Evolutionary conservation across 2,888 invertebrate genomes (phyloP).

Genomic region (Augochlorella aurata): DNA sequence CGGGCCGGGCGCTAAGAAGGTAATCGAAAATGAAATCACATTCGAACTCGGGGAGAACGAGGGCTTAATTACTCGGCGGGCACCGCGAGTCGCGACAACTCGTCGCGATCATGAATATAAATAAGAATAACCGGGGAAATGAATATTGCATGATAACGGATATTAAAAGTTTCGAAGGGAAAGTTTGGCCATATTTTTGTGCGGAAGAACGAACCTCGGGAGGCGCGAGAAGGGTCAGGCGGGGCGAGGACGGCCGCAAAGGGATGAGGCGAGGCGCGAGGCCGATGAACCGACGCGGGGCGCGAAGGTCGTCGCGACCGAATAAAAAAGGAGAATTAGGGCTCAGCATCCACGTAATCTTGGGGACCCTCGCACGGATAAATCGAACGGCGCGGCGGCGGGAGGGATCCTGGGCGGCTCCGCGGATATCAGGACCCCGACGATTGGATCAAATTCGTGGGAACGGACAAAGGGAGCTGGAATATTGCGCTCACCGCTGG

Average conservation of each 20-base stretch:
- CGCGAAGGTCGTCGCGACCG: conserved; percentile 46
- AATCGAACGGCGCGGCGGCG: conserved; percentile 29
- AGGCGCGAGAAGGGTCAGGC: neutral
- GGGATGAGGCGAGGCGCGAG: neutral
- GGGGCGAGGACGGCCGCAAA: too few relatives aligned
- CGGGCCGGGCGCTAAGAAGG: neutral
- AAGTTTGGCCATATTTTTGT: conserved; percentile 14
- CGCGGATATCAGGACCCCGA: neutral
- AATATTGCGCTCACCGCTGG: neutral
- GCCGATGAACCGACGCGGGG: conserved; percentile 30
- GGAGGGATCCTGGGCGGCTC: neutral
- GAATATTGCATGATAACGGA: conserved; percentile 37
- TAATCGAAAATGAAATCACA: neutral
- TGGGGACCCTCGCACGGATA: conserved; percentile 14
- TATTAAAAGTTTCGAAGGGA: conserved; percentile 32
- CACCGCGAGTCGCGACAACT: neutral
- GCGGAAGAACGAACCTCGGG: conserved; percentile 17
- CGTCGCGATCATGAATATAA: conserved; percentile 20
- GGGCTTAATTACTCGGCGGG: neutral
- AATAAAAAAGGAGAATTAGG: conserved; percentile 51
- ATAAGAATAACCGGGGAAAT: conserved; percentile 3
- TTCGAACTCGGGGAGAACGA: neutral
- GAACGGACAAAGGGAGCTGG: neutral
- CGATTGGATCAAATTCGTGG: conserved; percentile 29
- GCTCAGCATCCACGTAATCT: conserved; percentile 44